These are phyloP conservation scores for Macrosoma leucophasiata DNA, from an alignment of 2,888 invertebrate genomes.

Conservation along the genomic window DNA sequence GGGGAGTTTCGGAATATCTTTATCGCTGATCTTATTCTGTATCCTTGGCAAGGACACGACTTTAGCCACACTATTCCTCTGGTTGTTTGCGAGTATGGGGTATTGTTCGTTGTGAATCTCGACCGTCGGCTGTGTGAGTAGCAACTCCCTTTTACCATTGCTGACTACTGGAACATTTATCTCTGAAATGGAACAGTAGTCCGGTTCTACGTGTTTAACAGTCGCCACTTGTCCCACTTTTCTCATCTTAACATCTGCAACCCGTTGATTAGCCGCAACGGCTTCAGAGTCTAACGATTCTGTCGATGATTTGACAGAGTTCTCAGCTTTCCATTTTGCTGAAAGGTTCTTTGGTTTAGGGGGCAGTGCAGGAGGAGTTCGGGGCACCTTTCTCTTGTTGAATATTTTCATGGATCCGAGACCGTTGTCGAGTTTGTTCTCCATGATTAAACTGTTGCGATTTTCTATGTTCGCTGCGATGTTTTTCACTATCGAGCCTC, in stretches of 20 bases:
- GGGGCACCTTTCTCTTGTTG: constrained; percentile 75
- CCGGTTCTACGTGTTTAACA: constrained; percentile 76
- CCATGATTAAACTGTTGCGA: constrained; percentile 60
- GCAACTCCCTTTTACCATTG: constrained; percentile 70
- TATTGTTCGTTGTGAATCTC: constrained; percentile 72
- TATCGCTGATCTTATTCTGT: constrained; percentile 66
- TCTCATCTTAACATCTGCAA: constrained; percentile 73
- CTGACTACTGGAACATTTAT: constrained; percentile 80
- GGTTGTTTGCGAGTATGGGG: constrained; percentile 52
- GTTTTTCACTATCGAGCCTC: constrained; percentile 70
- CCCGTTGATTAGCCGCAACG: constrained; percentile 76
- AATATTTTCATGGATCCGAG: constrained; percentile 63
- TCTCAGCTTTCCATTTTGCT: constrained; percentile 78
- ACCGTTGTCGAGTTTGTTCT: constrained; percentile 59
- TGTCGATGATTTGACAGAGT: constrained; percentile 54
- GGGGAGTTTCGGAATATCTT: constrained; percentile 83
- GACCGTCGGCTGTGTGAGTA: constrained; percentile 70
- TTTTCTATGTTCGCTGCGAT: constrained; percentile 68
- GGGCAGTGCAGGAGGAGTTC: constrained; percentile 84
- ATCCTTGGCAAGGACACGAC: constrained; percentile 63
- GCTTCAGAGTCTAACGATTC: constrained; percentile 72
- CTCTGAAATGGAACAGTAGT: constrained; percentile 86
- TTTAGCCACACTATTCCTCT: constrained; percentile 63
- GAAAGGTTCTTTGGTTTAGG: constrained; percentile 85
- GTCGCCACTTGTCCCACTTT: constrained; percentile 71